A percentile compares a stretch with the other conserved stretches of the same genome.
Evolutionary conservation across 2,797 vertebrate species (phyloP).

Genomic region (Coregonus sp.): DNA sequence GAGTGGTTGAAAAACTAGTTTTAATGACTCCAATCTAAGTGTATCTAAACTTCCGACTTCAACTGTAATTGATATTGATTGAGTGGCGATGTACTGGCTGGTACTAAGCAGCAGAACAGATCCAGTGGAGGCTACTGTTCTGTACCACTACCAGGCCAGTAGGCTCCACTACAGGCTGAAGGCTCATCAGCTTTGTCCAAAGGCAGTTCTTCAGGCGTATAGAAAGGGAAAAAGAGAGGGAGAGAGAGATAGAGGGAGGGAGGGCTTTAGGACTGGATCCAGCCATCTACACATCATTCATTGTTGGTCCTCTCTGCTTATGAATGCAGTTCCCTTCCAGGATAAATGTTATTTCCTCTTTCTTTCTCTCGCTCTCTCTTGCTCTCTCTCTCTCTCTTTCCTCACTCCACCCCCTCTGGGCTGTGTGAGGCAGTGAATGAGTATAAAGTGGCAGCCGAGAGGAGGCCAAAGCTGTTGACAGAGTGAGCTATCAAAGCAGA

Average conservation of each 20-base stretch:
- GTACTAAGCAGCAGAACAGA: slow-evolving; percentile 56
- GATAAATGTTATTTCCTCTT: slow-evolving; percentile 34
- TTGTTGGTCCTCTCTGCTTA: slow-evolving; percentile 31
- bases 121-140: slow-evolving; percentile 15
- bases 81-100: slow-evolving; percentile 54
- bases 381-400: too few species aligned
- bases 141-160: background rate
- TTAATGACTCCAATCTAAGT: too few species aligned
- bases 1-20: too few species aligned
- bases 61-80: slow-evolving; percentile 78
- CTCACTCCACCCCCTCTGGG: slow-evolving; percentile 16
- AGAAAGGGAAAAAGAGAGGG: background rate
- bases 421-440: slow-evolving; percentile 24
- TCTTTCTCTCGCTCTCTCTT: too few species aligned
- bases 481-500: slow-evolving; percentile 56
- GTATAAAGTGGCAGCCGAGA: slow-evolving; percentile 45
- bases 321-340: slow-evolving; percentile 47
- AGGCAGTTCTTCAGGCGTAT: slow-evolving; percentile 4
- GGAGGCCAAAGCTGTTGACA: slow-evolving; percentile 52
- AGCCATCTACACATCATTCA: slow-evolving; percentile 50
- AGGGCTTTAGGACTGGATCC: slow-evolving; percentile 36
- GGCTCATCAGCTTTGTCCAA: background rate
- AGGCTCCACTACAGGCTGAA: background rate
- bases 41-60: too few species aligned
- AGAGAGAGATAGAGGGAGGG: slow-evolving; percentile 9